Base-by-base conservation (phyloP, 2,113 vertebrate genomes). In the Cottus gobio region DNA sequence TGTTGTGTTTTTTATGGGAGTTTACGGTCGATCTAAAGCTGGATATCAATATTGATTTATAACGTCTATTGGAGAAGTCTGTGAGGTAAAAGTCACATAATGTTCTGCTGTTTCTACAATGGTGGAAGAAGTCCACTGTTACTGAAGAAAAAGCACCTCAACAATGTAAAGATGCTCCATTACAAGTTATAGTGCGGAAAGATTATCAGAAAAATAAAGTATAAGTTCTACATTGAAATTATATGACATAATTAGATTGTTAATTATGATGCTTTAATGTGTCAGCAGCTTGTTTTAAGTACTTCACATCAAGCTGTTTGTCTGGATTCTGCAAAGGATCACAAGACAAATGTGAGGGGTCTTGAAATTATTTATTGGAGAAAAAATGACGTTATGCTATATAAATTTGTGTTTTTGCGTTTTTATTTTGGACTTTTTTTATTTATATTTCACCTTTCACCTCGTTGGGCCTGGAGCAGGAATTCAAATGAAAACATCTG, bases 11-110 rank as follows among this genome's bases (percentile, higher is more conserved):
- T 76, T 74, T 69, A 30, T 73, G 30, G 30, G 64, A 75, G 74
- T n/a, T 85, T 72, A 61, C 82, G 58, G 83, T 87, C 24, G 46
- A 65, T 72, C 37, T 42, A 42, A 63, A 65, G 50, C 74, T 74
- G 67, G 61, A 67, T 71, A 65, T 39, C 28, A 71, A 57, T 79
- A 67, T 80, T 60, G 60, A 84, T 82, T 84, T 78, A 61, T 68
- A 13, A 4, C 61, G 11, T 66, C 24, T 34, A 34, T 34, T 5
- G 34, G 34, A 5, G 34, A 34, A 34, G 34, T 34, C 34, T 34
- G 34, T 6, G 6, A 34, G 34, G 34, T 34, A 34, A 34, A 34
- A 34, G 34, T 34, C 34, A 34, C 4, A 5, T 46, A n/a, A 20
- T 36, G 20, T 73, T 26, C 26, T 75, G 26, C 3, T 5, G n/a